Conservation (phyloP, 2,888 invertebrate species). For the Trichopria drosophilae region DNA sequence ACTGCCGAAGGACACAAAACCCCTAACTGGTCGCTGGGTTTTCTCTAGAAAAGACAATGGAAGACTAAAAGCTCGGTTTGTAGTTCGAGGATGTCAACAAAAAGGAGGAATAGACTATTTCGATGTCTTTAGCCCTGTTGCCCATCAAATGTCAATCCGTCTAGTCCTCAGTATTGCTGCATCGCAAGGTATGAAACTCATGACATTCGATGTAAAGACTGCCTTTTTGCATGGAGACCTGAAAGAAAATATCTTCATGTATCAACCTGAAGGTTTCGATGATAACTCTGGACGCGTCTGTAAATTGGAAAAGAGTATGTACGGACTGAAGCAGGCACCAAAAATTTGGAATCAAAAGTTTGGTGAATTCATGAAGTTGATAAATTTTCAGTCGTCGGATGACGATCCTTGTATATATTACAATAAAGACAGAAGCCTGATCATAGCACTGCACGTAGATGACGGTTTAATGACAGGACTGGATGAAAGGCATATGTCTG, state of each 20-base stretch:
- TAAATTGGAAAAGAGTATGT: slow-evolving; percentile 39
- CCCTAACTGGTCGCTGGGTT: slow-evolving; percentile 40
- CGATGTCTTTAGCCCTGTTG: slow-evolving; percentile 38
- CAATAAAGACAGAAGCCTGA: slow-evolving; percentile 30
- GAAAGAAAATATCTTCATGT: slow-evolving; percentile 35
- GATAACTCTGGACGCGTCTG: slow-evolving; percentile 33
- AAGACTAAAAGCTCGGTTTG: slow-evolving; percentile 35
- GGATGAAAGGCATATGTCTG: slow-evolving; percentile 28
- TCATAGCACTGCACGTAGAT: slow-evolving; percentile 35
- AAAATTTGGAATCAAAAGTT: slow-evolving; percentile 39
- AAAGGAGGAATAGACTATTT: slow-evolving; percentile 38
- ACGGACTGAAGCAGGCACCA: slow-evolving; percentile 43
- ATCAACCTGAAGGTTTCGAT: slow-evolving; percentile 37
- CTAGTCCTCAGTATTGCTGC: slow-evolving; percentile 37
- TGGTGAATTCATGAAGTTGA: slow-evolving; percentile 30
- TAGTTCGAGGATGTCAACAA: slow-evolving; percentile 37
- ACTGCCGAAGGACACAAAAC: slow-evolving; percentile 4
- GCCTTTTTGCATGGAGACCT: slow-evolving; percentile 36
- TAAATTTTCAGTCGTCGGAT: slow-evolving; percentile 35
- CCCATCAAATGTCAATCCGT: slow-evolving; percentile 35
- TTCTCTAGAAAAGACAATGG: slow-evolving; percentile 37
- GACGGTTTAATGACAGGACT: slow-evolving; percentile 35
- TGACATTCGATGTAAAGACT: slow-evolving; percentile 35
- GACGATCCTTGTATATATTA: slow-evolving; percentile 40
- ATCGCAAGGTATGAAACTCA: slow-evolving; percentile 29